Conservation (phyloP, 2,797 vertebrate species). For the Hydrocynus forskahlii region DNA sequence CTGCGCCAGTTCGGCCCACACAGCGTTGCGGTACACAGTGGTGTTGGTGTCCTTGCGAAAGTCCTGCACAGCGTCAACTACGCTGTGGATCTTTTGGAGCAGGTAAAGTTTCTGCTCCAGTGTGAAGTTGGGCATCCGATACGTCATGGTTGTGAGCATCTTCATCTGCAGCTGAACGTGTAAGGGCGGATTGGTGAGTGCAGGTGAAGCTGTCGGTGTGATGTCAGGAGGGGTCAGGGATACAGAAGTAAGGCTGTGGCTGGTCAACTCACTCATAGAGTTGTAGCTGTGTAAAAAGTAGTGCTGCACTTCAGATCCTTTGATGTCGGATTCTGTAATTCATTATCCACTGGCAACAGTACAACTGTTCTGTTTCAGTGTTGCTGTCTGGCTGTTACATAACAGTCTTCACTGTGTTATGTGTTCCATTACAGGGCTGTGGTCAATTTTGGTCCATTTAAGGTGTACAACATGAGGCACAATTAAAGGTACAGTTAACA, state of each 20-base stretch:
- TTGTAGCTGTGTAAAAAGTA: background rate
- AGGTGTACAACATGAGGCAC: background rate
- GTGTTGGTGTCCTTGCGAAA: constrained; percentile 68
- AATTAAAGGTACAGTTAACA: background rate
- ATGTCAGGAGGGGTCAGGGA: constrained; percentile 1
- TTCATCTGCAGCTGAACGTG: constrained; percentile 24
- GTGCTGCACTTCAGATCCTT: constrained; percentile 14
- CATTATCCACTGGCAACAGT: constrained; percentile 12
- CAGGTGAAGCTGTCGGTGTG: constrained; percentile 3
- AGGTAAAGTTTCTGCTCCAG: constrained; percentile 66
- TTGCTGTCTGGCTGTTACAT: constrained; percentile 23
- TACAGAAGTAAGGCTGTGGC: constrained; percentile 9
- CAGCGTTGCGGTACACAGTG: constrained; percentile 64
- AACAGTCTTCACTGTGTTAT: constrained; percentile 15
- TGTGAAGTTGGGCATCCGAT: constrained; percentile 65
- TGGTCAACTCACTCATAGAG: constrained; percentile 25
- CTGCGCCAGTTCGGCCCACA: constrained; percentile 62
- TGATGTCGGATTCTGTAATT: background rate
- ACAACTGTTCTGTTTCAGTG: background rate
- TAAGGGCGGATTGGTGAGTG: background rate
- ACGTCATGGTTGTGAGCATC: constrained; percentile 61
- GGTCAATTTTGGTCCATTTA: constrained; percentile 12
- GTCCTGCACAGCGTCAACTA: constrained; percentile 66
- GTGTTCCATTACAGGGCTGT: constrained; percentile 27
- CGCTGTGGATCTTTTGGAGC: constrained; percentile 63